These are phyloP conservation scores for Schizopygopsis malacanthus DNA, from an alignment of 2,797 vertebrate species.

Conservation along the genomic window DNA sequence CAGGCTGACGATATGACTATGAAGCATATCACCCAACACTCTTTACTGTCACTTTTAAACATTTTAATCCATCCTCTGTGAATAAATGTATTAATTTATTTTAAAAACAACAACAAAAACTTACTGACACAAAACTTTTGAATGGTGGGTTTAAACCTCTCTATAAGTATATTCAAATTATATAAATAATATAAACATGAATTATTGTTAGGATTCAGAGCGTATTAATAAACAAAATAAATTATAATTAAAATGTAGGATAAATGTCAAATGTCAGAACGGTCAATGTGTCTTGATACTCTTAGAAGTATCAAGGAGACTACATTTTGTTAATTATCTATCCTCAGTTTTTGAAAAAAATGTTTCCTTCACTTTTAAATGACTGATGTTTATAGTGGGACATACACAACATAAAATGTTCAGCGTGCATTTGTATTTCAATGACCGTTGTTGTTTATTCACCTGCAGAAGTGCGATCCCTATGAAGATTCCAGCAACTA, in stretches of 20 bases:
- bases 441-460: constrained; percentile 33
- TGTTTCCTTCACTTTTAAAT: neutral
- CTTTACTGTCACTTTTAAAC: too few species aligned
- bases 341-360: neutral
- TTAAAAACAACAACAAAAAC: too few species aligned
- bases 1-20: too few species aligned
- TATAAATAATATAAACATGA: neutral
- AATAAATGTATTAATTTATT: too few species aligned
- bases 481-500: constrained; percentile 98
- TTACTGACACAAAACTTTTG: neutral
- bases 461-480: constrained; percentile 97
- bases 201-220: neutral
- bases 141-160: neutral
- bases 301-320: neutral
- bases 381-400: neutral
- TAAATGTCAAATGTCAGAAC: neutral
- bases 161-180: neutral
- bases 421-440: neutral
- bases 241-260: neutral
- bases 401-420: too few species aligned
- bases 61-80: too few species aligned
- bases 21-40: too few species aligned
- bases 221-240: neutral
- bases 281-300: neutral
- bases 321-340: neutral